Conservation (phyloP, 2,113 vertebrate species). For the Solea senegalensis region DNA sequence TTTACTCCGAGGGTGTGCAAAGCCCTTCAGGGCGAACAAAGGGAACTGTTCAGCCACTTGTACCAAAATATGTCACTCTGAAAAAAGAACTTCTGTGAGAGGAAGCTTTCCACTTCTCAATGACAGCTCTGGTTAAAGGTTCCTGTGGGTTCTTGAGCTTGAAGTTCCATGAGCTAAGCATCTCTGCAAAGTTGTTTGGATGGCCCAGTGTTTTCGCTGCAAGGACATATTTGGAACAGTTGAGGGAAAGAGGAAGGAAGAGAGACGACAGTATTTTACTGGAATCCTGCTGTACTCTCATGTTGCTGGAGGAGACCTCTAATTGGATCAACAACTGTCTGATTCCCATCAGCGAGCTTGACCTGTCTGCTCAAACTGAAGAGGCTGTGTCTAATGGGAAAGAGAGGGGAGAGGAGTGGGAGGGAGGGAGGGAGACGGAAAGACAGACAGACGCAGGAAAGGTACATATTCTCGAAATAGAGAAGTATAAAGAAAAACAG, state of each 20-base stretch:
- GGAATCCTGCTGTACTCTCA: slow-evolving; percentile 59
- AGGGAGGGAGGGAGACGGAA: neutral
- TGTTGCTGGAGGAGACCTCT: slow-evolving; percentile 61
- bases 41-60: slow-evolving; percentile 52
- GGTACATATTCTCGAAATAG: slow-evolving; percentile 22
- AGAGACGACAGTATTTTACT: slow-evolving; percentile 51
- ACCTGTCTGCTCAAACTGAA: slow-evolving; percentile 63
- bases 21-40: slow-evolving; percentile 47
- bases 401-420: slow-evolving; percentile 23
- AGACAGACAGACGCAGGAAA: neutral
- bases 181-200: slow-evolving; percentile 33
- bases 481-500: slow-evolving; percentile 3
- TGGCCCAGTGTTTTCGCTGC: slow-evolving; percentile 15
- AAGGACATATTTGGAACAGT: slow-evolving; percentile 45
- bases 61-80: slow-evolving; percentile 48
- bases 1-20: slow-evolving; percentile 30
- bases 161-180: slow-evolving; percentile 21
- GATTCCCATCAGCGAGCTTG: slow-evolving; percentile 74
- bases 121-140: slow-evolving; percentile 35
- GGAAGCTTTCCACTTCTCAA: slow-evolving; percentile 36
- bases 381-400: slow-evolving; percentile 62
- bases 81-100: slow-evolving; percentile 36
- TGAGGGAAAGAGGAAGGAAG: slow-evolving; percentile 21
- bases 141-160: slow-evolving; percentile 12
- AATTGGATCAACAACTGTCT: slow-evolving; percentile 80